phyloP scores from a whole-genome alignment of 2,113 vertebrate genomes.

The Tylochromis polylepis region DNA sequence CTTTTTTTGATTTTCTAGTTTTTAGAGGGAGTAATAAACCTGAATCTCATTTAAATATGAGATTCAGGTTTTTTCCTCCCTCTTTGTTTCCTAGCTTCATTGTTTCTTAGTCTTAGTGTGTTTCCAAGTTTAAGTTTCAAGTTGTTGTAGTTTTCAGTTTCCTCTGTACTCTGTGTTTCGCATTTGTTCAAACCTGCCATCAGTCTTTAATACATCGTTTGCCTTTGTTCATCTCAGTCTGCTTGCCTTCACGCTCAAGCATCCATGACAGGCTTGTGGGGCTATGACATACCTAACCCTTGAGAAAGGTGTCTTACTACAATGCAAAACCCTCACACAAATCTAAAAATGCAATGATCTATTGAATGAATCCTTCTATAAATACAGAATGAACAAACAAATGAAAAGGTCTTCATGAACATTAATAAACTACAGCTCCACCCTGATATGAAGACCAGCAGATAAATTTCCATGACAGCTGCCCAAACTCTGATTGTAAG shows the following conservation, averaged over 20 bases:
- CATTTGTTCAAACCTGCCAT: background rate
- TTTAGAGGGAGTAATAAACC: background rate
- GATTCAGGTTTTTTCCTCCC: background rate
- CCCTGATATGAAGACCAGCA: background rate
- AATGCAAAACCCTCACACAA: background rate
- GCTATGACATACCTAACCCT: background rate
- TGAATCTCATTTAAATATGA: background rate
- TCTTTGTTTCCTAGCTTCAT: background rate
- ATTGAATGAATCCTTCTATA: background rate
- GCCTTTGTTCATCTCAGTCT: background rate
- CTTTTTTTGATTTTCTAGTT: background rate
- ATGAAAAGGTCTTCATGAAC: background rate
- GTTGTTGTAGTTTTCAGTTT: background rate
- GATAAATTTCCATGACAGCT: background rate
- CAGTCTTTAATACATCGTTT: background rate
- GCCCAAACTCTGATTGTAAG: background rate
- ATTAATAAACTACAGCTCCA: background rate
- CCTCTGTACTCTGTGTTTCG: background rate
- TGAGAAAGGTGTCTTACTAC: background rate
- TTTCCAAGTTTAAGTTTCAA: background rate
- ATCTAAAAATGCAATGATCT: background rate
- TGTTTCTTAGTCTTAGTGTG: background rate
- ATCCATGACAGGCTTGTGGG: background rate
- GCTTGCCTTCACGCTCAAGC: background rate
- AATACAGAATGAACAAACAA: background rate